A percentile compares a stretch with the other conserved stretches of the same genome.
Evolutionary conservation across 2,113 vertebrate species (phyloP).

Genomic region (Probosciger aterrimus): DNA sequence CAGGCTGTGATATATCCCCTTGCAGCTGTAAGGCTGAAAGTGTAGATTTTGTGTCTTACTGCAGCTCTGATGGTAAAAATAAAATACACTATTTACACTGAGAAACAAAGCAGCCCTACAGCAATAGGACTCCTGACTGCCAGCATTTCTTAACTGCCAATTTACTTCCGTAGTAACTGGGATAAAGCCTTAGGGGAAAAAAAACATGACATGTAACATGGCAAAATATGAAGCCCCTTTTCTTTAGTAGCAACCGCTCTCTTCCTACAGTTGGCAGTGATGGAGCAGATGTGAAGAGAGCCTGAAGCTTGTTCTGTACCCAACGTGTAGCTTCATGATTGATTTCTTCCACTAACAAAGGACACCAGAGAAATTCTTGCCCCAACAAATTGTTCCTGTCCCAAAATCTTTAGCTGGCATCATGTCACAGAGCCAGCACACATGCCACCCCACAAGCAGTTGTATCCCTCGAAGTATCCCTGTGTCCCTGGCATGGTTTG

Average conservation of each 20-base stretch:
- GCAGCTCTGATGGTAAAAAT: neutral
- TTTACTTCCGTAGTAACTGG: neutral
- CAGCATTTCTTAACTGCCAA: neutral
- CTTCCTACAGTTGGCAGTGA: neutral
- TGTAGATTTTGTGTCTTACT: neutral
- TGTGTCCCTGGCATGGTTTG: neutral
- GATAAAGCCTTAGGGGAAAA: neutral
- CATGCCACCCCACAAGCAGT: neutral
- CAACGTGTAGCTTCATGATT: neutral
- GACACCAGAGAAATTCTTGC: neutral
- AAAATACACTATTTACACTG: neutral
- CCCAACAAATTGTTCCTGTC: neutral
- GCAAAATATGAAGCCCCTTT: slow-evolving; percentile 1
- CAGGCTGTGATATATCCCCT: neutral
- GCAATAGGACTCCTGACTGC: neutral
- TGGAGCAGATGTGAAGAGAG: neutral
- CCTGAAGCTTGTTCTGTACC: neutral
- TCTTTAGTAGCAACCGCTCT: neutral
- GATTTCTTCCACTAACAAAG: neutral
- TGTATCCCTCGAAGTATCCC: neutral
- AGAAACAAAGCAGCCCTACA: neutral
- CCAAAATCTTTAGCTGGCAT: neutral
- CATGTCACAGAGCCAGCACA: neutral
- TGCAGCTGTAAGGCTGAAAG: neutral
- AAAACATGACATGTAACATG: neutral